Base-by-base conservation (phyloP, 2,113 vertebrate genomes). In the Hippocampus barbouri region DNA sequence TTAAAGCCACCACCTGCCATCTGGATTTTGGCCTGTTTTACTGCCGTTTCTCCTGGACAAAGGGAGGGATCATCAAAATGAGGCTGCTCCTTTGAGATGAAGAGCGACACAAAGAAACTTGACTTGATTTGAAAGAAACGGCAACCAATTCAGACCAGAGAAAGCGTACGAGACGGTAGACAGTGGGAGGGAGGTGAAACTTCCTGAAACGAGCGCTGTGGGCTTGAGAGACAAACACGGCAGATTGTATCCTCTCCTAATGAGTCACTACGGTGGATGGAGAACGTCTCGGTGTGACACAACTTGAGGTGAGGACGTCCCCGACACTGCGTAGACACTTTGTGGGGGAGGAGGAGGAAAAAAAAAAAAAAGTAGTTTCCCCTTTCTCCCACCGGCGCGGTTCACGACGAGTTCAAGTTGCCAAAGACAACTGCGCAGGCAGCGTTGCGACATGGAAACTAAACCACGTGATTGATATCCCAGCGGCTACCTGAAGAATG, bases 381-480 rank as follows among this genome's bases (percentile, higher is more conserved):
- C 79, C 81, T 83, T 84, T 86, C 77, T 75, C 76, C 73, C 61
- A 80, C 76, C 74, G 25, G 23, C 4, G 2, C 4, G 21, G 88
- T 85, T 91, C 87, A 86, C 68, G 0, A 20, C 0, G 66, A 90
- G 88, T 89, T 89, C 81, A 90, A 72, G 73, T 74, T 76, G 75
- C 75, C 40, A 71, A 70, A 61, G 80, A 79, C 71, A 81, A 63
- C 27, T 60, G 41, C 64, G 53, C 72, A 79, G 61, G 75, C 77
- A 75, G 59, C 40, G 20, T 60, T 73, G 77, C 70, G 83, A 69
- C 72, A 45, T 25, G 66, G 69, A 71, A 57, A 83, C 74, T 68
- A 76, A 80, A 78, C 69, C 79, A 70, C 49, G 18, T 80, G 75
- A 79, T 56, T 74, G 76, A 76, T 34, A 4, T 14, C 51, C 67